A percentile compares a stretch with the other conserved stretches of the same genome.
These are phyloP conservation scores for Lamellibrachia luymesi DNA, from an alignment of 1,140 invertebrate genomes.

Conservation along the genomic window DNA sequence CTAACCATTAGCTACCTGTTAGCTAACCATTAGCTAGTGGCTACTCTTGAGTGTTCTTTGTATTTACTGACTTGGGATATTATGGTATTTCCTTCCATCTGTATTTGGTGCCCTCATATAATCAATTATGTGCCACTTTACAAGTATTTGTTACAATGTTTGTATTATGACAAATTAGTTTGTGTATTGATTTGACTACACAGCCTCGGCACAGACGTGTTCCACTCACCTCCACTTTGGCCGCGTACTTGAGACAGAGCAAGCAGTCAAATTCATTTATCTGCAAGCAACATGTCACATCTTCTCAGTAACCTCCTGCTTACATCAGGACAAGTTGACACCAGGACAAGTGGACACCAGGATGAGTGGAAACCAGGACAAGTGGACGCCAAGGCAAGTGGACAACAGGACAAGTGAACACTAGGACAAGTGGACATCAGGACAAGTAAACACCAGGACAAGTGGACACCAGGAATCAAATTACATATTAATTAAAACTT, in stretches of 20 bases:
- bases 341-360: too few species aligned
- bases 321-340: too few species aligned
- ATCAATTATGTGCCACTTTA: too few species aligned
- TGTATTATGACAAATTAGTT: too few species aligned
- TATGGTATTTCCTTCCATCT: too few species aligned
- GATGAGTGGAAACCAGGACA: too few species aligned
- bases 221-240: conserved; percentile 53
- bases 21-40: background rate
- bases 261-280: conserved; percentile 86
- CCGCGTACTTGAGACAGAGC: conserved; percentile 72
- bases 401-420: background rate
- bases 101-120: too few species aligned
- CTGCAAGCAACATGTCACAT: conserved; percentile 57
- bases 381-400: background rate
- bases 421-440: background rate
- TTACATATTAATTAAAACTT: background rate
- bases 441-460: background rate
- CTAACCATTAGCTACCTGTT: background rate
- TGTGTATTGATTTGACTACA: background rate
- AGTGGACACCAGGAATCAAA: background rate
- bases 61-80: too few species aligned
- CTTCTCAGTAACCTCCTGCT: conserved; percentile 20
- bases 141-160: too few species aligned
- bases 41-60: background rate
- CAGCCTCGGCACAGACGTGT: background rate